phyloP scores from a whole-genome alignment of 23 tunicate species.

The Ciona savignyi region DNA sequence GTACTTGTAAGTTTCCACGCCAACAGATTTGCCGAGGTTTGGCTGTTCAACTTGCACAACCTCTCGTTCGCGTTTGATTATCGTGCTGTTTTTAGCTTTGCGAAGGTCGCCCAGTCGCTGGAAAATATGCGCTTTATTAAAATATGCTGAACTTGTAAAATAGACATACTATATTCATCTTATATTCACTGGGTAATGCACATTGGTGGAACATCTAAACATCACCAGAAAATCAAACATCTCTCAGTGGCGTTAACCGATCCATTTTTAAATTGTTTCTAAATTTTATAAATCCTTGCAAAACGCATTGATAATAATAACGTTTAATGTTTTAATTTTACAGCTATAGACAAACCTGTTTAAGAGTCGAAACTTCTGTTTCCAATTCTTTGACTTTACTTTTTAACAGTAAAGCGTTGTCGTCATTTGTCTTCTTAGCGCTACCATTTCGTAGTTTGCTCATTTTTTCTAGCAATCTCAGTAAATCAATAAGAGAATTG shows the following conservation, averaged over 20 bases:
- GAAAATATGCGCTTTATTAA: background rate
- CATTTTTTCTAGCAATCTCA: too few relatives aligned
- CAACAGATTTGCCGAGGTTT: constrained; percentile 56
- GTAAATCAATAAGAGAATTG: too few relatives aligned
- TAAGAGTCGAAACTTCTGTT: constrained; percentile 56
- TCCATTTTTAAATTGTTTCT: too few relatives aligned
- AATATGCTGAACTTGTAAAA: background rate
- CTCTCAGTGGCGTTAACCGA: too few relatives aligned
- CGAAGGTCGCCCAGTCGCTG: constrained; percentile 77
- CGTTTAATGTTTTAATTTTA: background rate
- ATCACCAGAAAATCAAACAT: too few relatives aligned
- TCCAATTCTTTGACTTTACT: constrained; percentile 60
- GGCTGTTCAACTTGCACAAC: constrained; percentile 85
- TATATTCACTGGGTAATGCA: background rate
- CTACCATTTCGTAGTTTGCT: background rate
- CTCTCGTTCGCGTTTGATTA: constrained; percentile 89
- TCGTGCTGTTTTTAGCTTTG: constrained; percentile 81
- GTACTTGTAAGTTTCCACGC: constrained; percentile 68
- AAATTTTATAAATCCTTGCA: too few relatives aligned
- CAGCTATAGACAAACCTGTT: constrained; percentile 63
- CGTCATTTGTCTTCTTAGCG: constrained; percentile 12
- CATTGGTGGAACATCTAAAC: background rate
- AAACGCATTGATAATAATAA: too few relatives aligned
- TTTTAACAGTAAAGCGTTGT: constrained; percentile 33
- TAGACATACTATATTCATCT: background rate